Conservation (phyloP, 2,113 vertebrate genomes). For the Edolisoma coerulescens region DNA sequence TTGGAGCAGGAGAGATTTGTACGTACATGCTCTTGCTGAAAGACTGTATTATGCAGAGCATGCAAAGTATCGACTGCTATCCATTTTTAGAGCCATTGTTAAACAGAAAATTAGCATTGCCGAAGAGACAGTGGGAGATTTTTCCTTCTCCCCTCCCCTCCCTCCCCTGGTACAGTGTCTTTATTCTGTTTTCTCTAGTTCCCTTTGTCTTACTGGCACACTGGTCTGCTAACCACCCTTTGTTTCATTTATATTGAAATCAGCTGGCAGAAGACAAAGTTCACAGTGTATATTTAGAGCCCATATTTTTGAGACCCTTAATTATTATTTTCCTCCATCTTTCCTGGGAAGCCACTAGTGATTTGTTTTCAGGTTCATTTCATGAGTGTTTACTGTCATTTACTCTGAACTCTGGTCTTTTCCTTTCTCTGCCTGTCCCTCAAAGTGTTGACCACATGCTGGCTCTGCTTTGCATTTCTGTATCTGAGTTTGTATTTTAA, state of each 20-base stretch:
- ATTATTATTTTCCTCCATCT: constrained; percentile 26
- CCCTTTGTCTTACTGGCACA: constrained; percentile 27
- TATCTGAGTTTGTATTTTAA: constrained; percentile 42
- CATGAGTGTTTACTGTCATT: constrained; percentile 35
- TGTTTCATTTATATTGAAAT: constrained; percentile 46
- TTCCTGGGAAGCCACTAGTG: neutral
- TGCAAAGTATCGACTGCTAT: constrained; percentile 8
- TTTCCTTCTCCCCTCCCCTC: neutral
- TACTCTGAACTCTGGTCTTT: constrained; percentile 25
- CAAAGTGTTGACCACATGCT: constrained; percentile 39
- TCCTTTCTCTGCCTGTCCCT: constrained; percentile 50
- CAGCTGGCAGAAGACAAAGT: constrained; percentile 36
- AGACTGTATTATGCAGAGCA: neutral
- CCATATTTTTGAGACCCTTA: neutral
- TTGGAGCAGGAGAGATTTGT: constrained; percentile 30
- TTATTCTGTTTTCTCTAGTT: constrained; percentile 30
- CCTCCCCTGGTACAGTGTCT: constrained; percentile 17
- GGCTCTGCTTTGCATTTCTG: constrained; percentile 55
- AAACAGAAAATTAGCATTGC: neutral
- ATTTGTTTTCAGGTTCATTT: constrained; percentile 52
- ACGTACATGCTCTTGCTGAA: constrained; percentile 11
- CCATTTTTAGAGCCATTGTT: constrained; percentile 46
- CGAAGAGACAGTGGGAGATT: constrained; percentile 38
- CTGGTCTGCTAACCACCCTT: neutral
- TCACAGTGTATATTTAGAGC: constrained; percentile 25